Evolutionary conservation across 1,140 invertebrate species (phyloP), one percentile per base, ranked within the genome.

Genomic region (Bombus turneri): DNA sequence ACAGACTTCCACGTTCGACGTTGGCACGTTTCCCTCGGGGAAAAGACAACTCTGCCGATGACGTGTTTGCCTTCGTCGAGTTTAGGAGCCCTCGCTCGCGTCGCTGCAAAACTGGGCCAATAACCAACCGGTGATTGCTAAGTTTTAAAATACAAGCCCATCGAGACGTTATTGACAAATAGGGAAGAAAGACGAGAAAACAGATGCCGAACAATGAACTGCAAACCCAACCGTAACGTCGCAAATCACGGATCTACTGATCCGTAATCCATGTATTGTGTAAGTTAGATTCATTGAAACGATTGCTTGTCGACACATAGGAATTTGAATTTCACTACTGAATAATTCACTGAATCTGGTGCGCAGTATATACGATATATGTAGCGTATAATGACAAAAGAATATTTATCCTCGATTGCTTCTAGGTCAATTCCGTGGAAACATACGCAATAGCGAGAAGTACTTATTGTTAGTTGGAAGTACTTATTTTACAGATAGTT

Each of bases 141-240:
- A 90, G 62, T 89, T 87, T 87, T 84, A 86, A 89, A 88, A 89
- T 81, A 86, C 81, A 82, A 84, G 77, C 72, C 76, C 80, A 68
- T 72, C 64, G 80, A 57, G 79, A 69, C 34, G 74, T 66, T 31
- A 81, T 18, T 25, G 75, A 71, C 74, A 37, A 34, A 12, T 18
- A 64, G 71, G 15, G 28, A 59, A 12, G 31, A 59, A 9, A 28
- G 53, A n/a, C 31, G 41, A 22, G 64, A 31, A 9, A n/a, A 62
- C 69, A 75, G 62, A 74, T 34, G 53, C 72, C 71, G 79, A 72
- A 77, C 66, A 79, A 59, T 47, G 72, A 59, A 71, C 43, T 57
- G 68, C 81, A 81, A 53, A 82, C 31, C 66, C 68, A 66, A 71
- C 10, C 47, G 47, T 53, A 59, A 74, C 57, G 34, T 47, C 18